phyloP scores from a whole-genome alignment of 2,113 vertebrate species.

The Strigops habroptila region DNA sequence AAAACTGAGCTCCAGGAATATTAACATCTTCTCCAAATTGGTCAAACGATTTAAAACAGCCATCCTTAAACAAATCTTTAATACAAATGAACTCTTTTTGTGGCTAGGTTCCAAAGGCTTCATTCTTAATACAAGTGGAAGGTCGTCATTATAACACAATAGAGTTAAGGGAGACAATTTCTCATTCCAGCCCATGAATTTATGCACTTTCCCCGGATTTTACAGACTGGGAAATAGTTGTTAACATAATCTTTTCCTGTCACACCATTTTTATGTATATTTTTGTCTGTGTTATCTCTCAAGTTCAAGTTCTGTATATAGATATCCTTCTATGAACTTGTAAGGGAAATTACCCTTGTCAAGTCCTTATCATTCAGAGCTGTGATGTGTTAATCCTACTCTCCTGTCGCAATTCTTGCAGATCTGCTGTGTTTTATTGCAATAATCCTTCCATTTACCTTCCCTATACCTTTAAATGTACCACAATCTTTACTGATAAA shows the following conservation, averaged over 20 bases:
- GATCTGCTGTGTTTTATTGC: not conserved
- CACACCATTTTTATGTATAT: conserved; percentile 46
- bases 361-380: conserved; percentile 3
- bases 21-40: conserved; percentile 60
- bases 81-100: conserved; percentile 65
- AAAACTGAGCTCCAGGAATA: conserved; percentile 63
- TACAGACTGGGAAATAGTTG: conserved; percentile 59
- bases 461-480: not conserved
- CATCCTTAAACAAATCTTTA: conserved; percentile 63
- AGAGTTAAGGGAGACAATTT: conserved; percentile 69
- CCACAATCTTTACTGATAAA: not conserved
- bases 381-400: conserved; percentile 11
- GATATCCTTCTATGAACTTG: not conserved
- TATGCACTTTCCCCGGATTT: conserved; percentile 61
- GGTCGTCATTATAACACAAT: conserved; percentile 69
- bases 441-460: not conserved
- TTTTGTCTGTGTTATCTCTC: conserved; percentile 42
- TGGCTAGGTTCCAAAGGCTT: conserved; percentile 58
- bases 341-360: conserved; percentile 21
- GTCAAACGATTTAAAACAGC: conserved; percentile 62
- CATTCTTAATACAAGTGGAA: conserved; percentile 62
- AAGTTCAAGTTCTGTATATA: conserved; percentile 17
- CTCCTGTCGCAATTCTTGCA: not conserved
- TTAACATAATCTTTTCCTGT: conserved; percentile 61
- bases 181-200: conserved; percentile 70